Base-by-base conservation (phyloP, 2,888 invertebrate species). In the Drosophila parthenogenetica region DNA sequence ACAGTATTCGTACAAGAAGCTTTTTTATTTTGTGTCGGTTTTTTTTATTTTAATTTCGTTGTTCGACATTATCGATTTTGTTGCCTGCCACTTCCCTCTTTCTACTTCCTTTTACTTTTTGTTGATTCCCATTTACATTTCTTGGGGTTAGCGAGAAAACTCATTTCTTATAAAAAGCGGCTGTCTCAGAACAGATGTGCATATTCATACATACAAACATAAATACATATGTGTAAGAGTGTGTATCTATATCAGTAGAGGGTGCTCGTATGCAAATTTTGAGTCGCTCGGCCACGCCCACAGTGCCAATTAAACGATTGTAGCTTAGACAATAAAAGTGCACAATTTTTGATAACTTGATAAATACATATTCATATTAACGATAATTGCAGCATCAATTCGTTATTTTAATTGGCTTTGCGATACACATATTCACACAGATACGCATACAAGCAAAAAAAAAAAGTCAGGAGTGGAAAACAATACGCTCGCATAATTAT, bases 11-110 rank as follows among this genome's bases (percentile, higher is more conserved):
- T 60, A 62, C 16, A 58, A 48, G 55, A 70, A 70, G 29, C 39
- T 46, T 75, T 63, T 84, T 70, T 58, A 49, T 79, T 63, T 67
- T 79, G 71, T 81, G 66, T 73, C 61, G 29, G 19, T 48, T 62
- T 58, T 61, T 82, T 87, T 73, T 78, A 81, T 86, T 86, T 81
- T 83, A 83, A 89, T 89, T 83, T 84, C 60, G 70, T 67, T 73
- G 70, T 65, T 72, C 50, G 61, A 61, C 51, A 59, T 71, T 83
- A 83, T 83, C 87, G 89, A 83, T 83, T 83, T 87, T 77, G 76
- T 63, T 43, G 35, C 60, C 64, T 64, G 65, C 57, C 62, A 66
- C 59, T 79, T 68, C 72, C 72, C 65, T 58, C 58, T 82, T 57
- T 58, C 5, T 2, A 35, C 8, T 35, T 35, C 11, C 14, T 39